Conservation (phyloP, 2,888 invertebrate genomes). For the Tetanocera ferruginea region DNA sequence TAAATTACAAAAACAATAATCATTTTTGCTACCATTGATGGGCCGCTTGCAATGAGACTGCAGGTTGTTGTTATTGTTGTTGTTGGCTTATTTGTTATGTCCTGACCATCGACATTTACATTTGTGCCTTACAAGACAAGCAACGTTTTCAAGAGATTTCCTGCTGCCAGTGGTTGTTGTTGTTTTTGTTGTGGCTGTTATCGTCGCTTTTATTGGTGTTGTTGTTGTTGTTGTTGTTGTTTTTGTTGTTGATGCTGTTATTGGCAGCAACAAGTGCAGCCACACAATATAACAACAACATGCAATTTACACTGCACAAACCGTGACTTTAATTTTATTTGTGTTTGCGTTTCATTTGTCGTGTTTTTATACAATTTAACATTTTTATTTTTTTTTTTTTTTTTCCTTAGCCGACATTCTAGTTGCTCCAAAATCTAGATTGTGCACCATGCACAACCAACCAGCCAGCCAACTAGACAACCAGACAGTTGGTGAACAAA, state of each 20-base stretch:
- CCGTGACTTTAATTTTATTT: conserved; percentile 64
- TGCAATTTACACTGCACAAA: conserved; percentile 62
- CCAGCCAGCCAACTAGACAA: not conserved
- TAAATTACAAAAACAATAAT: conserved; percentile 50
- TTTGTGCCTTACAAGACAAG: conserved; percentile 15
- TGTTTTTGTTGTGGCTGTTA: conserved; percentile 49
- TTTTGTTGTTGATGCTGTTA: conserved; percentile 43
- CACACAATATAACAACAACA: conserved; percentile 26
- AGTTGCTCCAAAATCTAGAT: too few relatives aligned
- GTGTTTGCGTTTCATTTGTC: conserved; percentile 36
- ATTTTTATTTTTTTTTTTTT: conserved; percentile 27
- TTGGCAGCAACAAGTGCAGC: conserved; percentile 41
- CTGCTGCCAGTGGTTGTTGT: conserved; percentile 31
- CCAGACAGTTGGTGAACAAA: not conserved
- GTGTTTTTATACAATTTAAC: conserved; percentile 39
- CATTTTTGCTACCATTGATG: conserved; percentile 13
- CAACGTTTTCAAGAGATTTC: not conserved
- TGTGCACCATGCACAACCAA: too few relatives aligned
- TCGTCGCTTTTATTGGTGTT: conserved; percentile 48
- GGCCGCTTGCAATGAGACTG: conserved; percentile 39
- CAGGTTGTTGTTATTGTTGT: conserved; percentile 8
- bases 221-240: conserved; percentile 45
- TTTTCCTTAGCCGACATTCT: not conserved
- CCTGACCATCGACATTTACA: conserved; percentile 25
- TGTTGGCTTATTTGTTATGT: conserved; percentile 12